These are phyloP conservation scores for Poliocrania exsul DNA, from an alignment of 2,797 vertebrate genomes.

Conservation along the genomic window DNA sequence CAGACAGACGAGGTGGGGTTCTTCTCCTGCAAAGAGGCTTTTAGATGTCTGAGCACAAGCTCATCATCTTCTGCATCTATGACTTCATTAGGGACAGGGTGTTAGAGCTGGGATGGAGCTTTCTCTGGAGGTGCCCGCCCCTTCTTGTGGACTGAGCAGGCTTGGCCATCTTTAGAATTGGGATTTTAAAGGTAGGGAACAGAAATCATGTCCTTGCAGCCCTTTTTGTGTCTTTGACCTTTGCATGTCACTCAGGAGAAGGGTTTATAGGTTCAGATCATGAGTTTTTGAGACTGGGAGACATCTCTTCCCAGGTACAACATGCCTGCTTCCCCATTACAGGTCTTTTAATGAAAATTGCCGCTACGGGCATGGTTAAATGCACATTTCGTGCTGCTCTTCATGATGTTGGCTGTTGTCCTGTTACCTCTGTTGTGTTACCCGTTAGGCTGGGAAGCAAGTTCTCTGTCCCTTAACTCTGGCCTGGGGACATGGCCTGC, in stretches of 20 bases:
- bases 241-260: neutral
- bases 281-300: neutral
- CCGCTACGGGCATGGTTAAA: accelerated
- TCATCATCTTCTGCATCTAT: neutral
- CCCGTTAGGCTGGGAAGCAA: slow-evolving; percentile 10
- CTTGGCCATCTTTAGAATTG: neutral
- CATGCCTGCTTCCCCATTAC: neutral
- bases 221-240: neutral
- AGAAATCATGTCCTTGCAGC: neutral
- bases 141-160: neutral
- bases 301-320: neutral
- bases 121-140: neutral
- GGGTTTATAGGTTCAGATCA: neutral
- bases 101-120: neutral
- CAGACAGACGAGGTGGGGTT: slow-evolving; percentile 36
- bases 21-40: neutral
- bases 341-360: neutral
- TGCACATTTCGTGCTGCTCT: neutral
- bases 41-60: slow-evolving; percentile 19
- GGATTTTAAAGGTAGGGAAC: neutral
- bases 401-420: neutral
- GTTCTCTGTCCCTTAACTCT: neutral
- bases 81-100: neutral
- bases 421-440: neutral
- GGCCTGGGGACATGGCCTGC: slow-evolving; percentile 19